phyloP scores from a whole-genome alignment of 2,888 invertebrate species.

The Trachelus iudaicus region DNA sequence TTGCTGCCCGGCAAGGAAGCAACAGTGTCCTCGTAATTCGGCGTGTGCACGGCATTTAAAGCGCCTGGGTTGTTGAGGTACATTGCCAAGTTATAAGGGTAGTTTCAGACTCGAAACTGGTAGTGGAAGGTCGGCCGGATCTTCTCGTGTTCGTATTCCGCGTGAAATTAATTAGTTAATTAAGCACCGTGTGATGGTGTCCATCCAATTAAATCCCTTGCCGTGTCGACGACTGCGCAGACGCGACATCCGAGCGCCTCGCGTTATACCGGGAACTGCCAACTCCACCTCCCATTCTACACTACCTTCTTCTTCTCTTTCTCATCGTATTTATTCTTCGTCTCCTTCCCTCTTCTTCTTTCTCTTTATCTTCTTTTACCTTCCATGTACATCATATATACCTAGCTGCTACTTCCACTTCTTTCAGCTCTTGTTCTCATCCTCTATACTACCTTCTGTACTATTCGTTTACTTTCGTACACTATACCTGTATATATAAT shows the following conservation, averaged over 20 bases:
- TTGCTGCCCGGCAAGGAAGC: background rate
- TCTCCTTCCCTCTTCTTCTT: constrained; percentile 4
- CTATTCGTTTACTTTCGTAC: background rate
- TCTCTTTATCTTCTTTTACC: constrained; percentile 8
- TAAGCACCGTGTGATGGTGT: constrained; percentile 57
- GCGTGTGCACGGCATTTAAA: background rate
- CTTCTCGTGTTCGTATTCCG: constrained; percentile 46
- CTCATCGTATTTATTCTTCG: background rate
- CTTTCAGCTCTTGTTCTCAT: constrained; percentile 10
- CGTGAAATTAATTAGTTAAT: constrained; percentile 64
- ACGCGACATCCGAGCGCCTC: constrained; percentile 46
- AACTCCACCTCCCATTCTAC: constrained; percentile 6
- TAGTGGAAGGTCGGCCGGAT: constrained; percentile 23
- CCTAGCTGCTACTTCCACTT: background rate
- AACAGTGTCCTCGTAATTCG: background rate
- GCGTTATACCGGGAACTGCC: constrained; percentile 41
- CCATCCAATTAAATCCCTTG: constrained; percentile 61
- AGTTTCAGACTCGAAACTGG: background rate
- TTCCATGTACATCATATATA: background rate
- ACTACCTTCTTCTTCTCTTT: constrained; percentile 9
- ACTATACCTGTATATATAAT: background rate
- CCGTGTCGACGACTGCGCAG: constrained; percentile 43
- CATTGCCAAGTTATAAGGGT: background rate
- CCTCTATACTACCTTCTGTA: background rate
- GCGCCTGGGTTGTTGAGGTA: background rate